Evolutionary conservation across 1,140 invertebrate genomes (phyloP).

Genomic region (Heterodera schachtii): DNA sequence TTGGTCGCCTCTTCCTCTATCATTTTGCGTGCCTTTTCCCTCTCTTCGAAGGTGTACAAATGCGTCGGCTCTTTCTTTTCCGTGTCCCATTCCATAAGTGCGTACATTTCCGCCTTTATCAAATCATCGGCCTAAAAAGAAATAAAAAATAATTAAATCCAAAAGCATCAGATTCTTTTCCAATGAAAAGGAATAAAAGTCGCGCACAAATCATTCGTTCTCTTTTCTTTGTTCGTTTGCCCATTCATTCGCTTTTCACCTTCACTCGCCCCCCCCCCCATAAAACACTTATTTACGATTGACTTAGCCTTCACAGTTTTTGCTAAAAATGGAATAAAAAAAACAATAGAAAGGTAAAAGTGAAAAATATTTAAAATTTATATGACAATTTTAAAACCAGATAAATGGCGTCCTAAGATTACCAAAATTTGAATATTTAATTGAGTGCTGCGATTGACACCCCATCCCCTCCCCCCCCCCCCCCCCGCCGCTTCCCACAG

Average conservation of each 20-base stretch:
- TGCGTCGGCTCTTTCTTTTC: conserved; percentile 45
- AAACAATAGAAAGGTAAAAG: background rate
- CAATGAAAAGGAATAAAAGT: background rate
- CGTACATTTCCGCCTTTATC: conserved; percentile 89
- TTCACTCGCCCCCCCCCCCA: background rate
- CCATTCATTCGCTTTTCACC: conserved; percentile 17
- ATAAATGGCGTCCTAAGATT: background rate
- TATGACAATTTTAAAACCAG: background rate
- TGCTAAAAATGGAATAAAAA: background rate
- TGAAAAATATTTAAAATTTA: background rate
- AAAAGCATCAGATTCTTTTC: no score
- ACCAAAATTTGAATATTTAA: background rate
- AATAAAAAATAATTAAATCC: background rate
- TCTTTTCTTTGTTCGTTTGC: background rate
- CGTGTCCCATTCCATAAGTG: conserved; percentile 59
- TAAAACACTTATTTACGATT: conserved; percentile 25
- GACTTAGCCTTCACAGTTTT: no score
- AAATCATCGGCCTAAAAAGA: conserved; percentile 82
- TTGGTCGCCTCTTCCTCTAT: conserved; percentile 41
- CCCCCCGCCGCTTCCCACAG: no score
- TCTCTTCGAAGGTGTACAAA: conserved; percentile 41
- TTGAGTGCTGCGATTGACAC: background rate
- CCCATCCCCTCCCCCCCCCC: no score
- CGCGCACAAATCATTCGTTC: background rate
- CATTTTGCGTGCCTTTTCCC: conserved; percentile 46